Conservation (phyloP, 2,888 invertebrate species). For the Empis livida region DNA sequence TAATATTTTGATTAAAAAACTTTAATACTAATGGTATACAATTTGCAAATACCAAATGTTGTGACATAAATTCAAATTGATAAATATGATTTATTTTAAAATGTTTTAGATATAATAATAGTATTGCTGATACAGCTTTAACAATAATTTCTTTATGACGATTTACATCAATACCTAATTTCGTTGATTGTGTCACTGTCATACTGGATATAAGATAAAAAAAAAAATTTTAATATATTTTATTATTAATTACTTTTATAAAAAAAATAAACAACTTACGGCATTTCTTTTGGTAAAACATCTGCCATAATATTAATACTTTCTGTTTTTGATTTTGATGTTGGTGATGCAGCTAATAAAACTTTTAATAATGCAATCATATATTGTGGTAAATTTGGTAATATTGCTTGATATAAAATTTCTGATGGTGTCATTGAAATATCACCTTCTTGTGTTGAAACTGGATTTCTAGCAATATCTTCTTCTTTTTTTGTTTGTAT, state of each 20-base stretch:
- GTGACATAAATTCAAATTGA: conserved; percentile 98
- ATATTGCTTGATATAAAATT: conserved; percentile 82
- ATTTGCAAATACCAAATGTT: conserved; percentile 97
- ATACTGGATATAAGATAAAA: conserved; percentile 40
- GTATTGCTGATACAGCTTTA: conserved; percentile 84
- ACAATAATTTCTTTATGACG: conserved; percentile 98
- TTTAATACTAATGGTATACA: conserved; percentile 96
- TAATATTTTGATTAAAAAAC: conserved; percentile 97
- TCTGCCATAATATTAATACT: conserved; percentile 98
- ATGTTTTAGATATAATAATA: conserved; percentile 87
- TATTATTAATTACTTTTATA: conserved; percentile 7
- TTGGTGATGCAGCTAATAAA: conserved; percentile 91
- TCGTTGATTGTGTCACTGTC: conserved; percentile 88
- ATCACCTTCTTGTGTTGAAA: conserved; percentile 70
- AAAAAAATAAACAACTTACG: too few relatives aligned
- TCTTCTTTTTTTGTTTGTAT: conserved; percentile 84
- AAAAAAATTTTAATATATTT: conserved; percentile 5
- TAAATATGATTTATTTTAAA: conserved; percentile 95
- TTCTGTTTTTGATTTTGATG: conserved; percentile 96
- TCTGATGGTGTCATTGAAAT: conserved; percentile 75
- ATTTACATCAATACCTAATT: conserved; percentile 93
- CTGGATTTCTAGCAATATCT: conserved; percentile 80
- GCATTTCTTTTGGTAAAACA: conserved; percentile 95
- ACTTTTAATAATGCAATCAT: conserved; percentile 96
- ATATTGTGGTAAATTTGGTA: conserved; percentile 92